These are phyloP conservation scores for Suricata suricatta DNA, from an alignment of 2,113 vertebrate genomes.

Conservation along the genomic window DNA sequence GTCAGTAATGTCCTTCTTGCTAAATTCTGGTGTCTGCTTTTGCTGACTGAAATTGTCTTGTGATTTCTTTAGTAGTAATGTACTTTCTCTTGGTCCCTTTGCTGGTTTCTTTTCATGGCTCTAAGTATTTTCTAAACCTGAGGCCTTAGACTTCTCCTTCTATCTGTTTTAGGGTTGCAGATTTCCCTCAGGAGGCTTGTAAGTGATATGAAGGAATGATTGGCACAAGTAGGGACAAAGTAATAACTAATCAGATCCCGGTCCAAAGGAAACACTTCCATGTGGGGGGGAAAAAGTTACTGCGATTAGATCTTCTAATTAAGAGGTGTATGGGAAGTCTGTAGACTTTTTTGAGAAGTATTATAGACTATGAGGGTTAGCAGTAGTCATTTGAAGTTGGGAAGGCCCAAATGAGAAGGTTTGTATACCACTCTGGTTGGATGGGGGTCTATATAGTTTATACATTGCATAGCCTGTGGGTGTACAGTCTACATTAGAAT, in stretches of 20 bases:
- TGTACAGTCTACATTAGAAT: rapidly evolving
- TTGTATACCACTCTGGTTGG: background rate
- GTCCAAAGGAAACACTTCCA: background rate
- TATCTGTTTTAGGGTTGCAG: background rate
- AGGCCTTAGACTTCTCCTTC: background rate
- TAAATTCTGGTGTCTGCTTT: background rate
- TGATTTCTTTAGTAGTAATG: background rate
- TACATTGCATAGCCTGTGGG: background rate
- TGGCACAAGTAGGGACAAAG: background rate
- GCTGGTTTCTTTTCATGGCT: background rate
- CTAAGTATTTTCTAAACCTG: background rate
- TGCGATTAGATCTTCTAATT: background rate
- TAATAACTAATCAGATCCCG: background rate
- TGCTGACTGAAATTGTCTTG: background rate
- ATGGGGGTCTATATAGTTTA: background rate
- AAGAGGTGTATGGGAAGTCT: background rate
- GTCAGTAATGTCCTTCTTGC: background rate
- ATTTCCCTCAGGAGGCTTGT: background rate
- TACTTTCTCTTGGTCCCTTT: background rate
- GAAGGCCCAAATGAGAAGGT: background rate
- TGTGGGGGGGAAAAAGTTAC: background rate
- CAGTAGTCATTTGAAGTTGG: background rate
- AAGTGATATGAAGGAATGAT: background rate
- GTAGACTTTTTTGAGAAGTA: background rate
- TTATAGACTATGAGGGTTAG: background rate